phyloP scores from a whole-genome alignment of 2,113 vertebrate species.

The Anolis sagrei region DNA sequence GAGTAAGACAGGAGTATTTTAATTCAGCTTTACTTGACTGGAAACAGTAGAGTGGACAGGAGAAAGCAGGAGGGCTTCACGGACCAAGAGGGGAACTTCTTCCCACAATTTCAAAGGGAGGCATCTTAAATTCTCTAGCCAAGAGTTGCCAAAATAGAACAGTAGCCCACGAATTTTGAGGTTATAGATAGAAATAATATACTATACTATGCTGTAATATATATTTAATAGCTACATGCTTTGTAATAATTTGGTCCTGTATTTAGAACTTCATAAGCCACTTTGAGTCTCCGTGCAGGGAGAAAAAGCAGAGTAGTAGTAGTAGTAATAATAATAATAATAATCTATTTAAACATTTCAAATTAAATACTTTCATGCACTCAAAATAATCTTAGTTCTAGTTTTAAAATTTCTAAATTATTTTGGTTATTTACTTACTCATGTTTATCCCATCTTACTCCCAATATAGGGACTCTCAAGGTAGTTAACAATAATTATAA shows the following conservation, averaged over 20 bases:
- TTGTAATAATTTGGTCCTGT: background rate
- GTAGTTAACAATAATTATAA: no score
- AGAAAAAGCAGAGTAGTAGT: no score
- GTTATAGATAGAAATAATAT: background rate
- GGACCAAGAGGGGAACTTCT: no score
- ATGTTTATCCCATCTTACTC: no score
- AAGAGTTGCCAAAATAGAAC: no score
- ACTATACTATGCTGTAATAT: background rate
- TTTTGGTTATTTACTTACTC: no score
- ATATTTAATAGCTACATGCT: background rate
- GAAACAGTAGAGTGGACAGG: rapidly evolving
- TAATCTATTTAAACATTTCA: background rate
- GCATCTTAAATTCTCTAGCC: no score
- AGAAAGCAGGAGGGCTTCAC: background rate
- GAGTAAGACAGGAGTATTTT: conserved; percentile 50
- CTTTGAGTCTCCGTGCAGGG: no score
- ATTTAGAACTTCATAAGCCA: background rate
- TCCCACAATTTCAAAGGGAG: no score
- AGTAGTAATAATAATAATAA: background rate
- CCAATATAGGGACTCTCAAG: no score
- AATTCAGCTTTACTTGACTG: conserved; percentile 12
- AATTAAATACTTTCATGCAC: background rate
- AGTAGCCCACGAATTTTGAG: no score
- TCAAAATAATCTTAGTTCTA: background rate
- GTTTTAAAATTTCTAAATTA: conserved; percentile 21